These are phyloP conservation scores for Margaritifera margaritifera DNA, from an alignment of 2,888 invertebrate genomes.

Conservation along the genomic window DNA sequence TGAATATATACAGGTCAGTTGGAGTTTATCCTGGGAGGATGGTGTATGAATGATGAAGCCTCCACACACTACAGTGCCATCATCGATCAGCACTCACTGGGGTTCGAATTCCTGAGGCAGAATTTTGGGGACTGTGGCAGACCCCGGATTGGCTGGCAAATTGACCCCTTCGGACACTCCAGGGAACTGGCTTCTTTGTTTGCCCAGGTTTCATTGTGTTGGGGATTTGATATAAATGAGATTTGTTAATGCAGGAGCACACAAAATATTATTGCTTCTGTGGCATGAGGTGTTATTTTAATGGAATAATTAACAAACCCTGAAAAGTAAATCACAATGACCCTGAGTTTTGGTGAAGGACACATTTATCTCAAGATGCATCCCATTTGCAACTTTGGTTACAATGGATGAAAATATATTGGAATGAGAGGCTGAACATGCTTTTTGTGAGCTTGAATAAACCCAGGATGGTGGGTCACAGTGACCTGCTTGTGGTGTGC, in stretches of 20 bases:
- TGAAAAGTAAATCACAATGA: not conserved
- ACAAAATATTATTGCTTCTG: too few relatives aligned
- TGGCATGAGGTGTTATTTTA: too few relatives aligned
- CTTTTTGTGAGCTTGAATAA: too few relatives aligned
- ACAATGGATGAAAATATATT: too few relatives aligned
- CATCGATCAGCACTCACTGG: slow-evolving; percentile 76
- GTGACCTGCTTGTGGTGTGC: too few relatives aligned
- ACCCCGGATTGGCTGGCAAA: slow-evolving; percentile 88
- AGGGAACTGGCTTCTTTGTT: slow-evolving; percentile 85
- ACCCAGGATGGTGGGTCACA: too few relatives aligned
- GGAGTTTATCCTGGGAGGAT: slow-evolving; percentile 75
- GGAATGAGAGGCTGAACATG: too few relatives aligned
- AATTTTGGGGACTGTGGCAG: slow-evolving; percentile 79
- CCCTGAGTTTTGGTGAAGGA: not conserved
- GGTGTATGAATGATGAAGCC: slow-evolving; percentile 78
- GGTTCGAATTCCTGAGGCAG: slow-evolving; percentile 74
- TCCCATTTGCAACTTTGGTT: too few relatives aligned
- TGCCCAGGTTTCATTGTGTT: slow-evolving; percentile 66
- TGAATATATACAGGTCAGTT: slow-evolving; percentile 69
- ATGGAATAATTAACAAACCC: not conserved
- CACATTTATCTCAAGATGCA: too few relatives aligned
- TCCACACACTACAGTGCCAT: slow-evolving; percentile 76
- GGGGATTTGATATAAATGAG: too few relatives aligned
- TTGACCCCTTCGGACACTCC: slow-evolving; percentile 91
- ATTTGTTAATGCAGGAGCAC: too few relatives aligned